A percentile compares a stretch with the other conserved stretches of the same genome.
Conservation (phyloP, 2,113 vertebrate species). For the Pseudorhombus dupliciocellatus region DNA sequence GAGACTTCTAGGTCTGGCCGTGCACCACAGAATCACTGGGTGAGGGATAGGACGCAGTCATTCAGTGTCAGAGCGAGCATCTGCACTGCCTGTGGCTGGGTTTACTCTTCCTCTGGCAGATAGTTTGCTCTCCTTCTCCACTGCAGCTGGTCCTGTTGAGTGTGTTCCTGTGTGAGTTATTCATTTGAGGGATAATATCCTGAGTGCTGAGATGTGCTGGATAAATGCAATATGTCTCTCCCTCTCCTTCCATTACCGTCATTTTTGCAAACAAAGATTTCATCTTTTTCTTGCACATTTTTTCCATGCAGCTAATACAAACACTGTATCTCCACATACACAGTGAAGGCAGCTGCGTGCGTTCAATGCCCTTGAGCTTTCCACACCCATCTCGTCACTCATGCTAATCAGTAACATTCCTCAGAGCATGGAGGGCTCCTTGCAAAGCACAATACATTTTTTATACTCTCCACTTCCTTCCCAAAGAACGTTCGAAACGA, state of each 20-base stretch:
- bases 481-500: neutral
- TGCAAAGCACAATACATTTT: neutral
- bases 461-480: neutral
- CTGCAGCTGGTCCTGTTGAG: slow-evolving; percentile 1
- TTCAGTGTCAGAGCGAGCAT: slow-evolving; percentile 29
- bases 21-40: slow-evolving; percentile 12
- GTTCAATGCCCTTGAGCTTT: neutral
- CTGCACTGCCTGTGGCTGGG: slow-evolving; percentile 22
- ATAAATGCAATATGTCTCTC: neutral
- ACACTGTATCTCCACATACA: neutral
- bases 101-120: slow-evolving; percentile 18
- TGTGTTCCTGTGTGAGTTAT: neutral
- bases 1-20: slow-evolving; percentile 9
- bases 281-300: neutral
- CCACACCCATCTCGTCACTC: neutral
- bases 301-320: neutral
- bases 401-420: neutral
- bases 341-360: neutral
- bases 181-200: slow-evolving; percentile 9
- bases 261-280: neutral
- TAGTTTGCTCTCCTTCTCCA: slow-evolving; percentile 20
- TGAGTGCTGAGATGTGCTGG: neutral
- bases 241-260: neutral
- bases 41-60: slow-evolving; percentile 13
- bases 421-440: neutral